These are phyloP conservation scores for Saturnia japonica DNA, from an alignment of 2,888 invertebrate species.

Conservation along the genomic window DNA sequence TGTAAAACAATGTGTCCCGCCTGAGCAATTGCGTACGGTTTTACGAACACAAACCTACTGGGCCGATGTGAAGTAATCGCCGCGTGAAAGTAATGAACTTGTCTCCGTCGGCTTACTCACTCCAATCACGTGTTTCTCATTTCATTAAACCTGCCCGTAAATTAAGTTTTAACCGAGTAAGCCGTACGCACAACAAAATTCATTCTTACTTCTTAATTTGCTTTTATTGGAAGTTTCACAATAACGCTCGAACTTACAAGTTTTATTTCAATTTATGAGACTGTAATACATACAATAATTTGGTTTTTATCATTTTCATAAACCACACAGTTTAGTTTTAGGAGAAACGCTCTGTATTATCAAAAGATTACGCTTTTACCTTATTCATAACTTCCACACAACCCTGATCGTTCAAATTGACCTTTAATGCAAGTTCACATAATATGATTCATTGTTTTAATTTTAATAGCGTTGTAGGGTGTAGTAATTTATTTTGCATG, in stretches of 20 bases:
- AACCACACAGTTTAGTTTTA: not conserved
- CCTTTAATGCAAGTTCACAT: not conserved
- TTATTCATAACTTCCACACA: not conserved
- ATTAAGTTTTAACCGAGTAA: slow-evolving; percentile 34
- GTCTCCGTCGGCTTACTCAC: slow-evolving; percentile 28
- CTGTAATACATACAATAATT: not conserved
- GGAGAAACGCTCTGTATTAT: not conserved
- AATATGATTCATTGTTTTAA: not conserved
- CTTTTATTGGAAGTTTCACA: not conserved
- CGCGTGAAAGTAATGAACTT: slow-evolving; percentile 31
- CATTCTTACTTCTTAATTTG: not conserved
- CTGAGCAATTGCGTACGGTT: slow-evolving; percentile 8
- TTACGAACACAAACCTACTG: slow-evolving; percentile 20
- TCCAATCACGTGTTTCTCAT: slow-evolving; percentile 34
- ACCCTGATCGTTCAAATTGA: not conserved
- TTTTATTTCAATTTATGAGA: too few relatives aligned
- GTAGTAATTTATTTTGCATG: not conserved
- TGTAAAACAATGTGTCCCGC: slow-evolving; percentile 1
- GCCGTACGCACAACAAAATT: slow-evolving; percentile 4
- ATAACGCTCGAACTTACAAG: too few relatives aligned
- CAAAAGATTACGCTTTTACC: not conserved
- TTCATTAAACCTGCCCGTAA: slow-evolving; percentile 35
- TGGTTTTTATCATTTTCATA: not conserved
- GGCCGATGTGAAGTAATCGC: slow-evolving; percentile 29
- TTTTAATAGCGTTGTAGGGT: not conserved